Evolutionary conservation across 2,113 vertebrate genomes (phyloP).

Genomic region (Callopanchax toddi): DNA sequence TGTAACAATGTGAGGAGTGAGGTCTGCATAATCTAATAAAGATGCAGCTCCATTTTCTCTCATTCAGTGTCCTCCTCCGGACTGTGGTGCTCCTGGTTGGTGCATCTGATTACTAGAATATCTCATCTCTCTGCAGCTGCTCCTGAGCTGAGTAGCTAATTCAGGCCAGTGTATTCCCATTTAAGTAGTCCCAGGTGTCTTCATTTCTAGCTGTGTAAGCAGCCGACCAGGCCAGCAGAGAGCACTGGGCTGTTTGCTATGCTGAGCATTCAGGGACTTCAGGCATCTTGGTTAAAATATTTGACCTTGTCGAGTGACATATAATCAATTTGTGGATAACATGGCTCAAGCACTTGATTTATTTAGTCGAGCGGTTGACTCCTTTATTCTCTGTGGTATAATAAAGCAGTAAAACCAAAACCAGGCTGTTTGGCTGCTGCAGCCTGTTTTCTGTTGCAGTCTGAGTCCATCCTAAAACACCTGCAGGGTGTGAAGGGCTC

Average conservation of each 20-base stretch:
- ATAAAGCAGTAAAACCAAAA: slow-evolving; percentile 46
- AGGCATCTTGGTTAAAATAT: slow-evolving; percentile 72
- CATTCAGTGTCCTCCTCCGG: slow-evolving; percentile 53
- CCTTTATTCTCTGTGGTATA: slow-evolving; percentile 46
- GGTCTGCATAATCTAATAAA: slow-evolving; percentile 13
- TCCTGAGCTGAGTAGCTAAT: slow-evolving; percentile 77
- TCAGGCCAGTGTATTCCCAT: slow-evolving; percentile 72
- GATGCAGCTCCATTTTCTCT: slow-evolving; percentile 45
- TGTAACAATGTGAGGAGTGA: neutral
- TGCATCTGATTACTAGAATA: slow-evolving; percentile 78
- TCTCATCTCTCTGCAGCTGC: slow-evolving; percentile 71
- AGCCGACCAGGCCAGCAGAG: slow-evolving; percentile 53
- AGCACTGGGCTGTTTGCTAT: slow-evolving; percentile 63
- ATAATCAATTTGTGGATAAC: slow-evolving; percentile 77
- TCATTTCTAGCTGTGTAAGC: slow-evolving; percentile 75
- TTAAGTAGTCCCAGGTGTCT: slow-evolving; percentile 74
- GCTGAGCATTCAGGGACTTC: slow-evolving; percentile 66
- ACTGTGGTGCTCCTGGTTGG: slow-evolving; percentile 62
- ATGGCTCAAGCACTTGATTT: slow-evolving; percentile 61
- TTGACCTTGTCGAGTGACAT: slow-evolving; percentile 79
- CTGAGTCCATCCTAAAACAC: slow-evolving; percentile 45
- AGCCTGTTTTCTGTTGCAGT: slow-evolving; percentile 47
- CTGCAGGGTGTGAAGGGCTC: slow-evolving; percentile 44
- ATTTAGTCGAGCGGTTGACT: slow-evolving; percentile 64
- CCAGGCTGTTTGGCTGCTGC: slow-evolving; percentile 39